Percentiles rank a stretch among this genome's conserved stretches.
Evolutionary conservation across 2,113 vertebrate species (phyloP).

Genomic region (Phalacrocorax pelagicus): DNA sequence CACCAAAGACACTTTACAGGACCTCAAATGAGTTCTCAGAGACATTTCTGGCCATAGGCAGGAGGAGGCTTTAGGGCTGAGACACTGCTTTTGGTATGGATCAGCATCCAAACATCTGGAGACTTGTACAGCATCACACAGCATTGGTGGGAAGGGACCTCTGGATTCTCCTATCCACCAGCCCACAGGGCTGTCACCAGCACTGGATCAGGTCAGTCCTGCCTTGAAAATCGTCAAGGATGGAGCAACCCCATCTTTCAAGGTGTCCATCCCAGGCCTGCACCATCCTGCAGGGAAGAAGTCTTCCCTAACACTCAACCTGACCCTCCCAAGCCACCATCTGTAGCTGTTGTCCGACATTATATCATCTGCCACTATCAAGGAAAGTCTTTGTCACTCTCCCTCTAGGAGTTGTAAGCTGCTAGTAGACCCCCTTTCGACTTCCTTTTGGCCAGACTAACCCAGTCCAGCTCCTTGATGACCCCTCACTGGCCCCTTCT

Average conservation of each 20-base stretch:
- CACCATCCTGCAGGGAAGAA: not conserved
- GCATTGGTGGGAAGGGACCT: not conserved
- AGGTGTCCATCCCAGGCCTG: not conserved
- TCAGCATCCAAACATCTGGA: not conserved
- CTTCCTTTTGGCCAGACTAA: not conserved
- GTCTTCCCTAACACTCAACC: not conserved
- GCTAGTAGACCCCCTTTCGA: not conserved
- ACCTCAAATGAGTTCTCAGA: not conserved
- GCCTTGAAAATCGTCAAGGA: not conserved
- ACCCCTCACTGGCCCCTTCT: not conserved
- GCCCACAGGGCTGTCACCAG: not conserved
- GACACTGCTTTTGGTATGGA: not conserved
- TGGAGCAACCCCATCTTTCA: not conserved
- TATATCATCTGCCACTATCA: rapidly evolving
- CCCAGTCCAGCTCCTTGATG: not conserved
- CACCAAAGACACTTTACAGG: not conserved
- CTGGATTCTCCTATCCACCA: not conserved
- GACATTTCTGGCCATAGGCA: not conserved
- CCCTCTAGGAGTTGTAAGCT: not conserved
- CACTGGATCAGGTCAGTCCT: not conserved
- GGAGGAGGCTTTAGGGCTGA: not conserved
- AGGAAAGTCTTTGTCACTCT: not conserved
- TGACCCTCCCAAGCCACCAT: not conserved
- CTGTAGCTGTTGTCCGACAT: rapidly evolving
- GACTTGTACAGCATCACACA: not conserved